A percentile compares a stretch with the other conserved stretches of the same genome.
Conservation (phyloP, 2,113 vertebrate species). For the Pavo muticus region DNA sequence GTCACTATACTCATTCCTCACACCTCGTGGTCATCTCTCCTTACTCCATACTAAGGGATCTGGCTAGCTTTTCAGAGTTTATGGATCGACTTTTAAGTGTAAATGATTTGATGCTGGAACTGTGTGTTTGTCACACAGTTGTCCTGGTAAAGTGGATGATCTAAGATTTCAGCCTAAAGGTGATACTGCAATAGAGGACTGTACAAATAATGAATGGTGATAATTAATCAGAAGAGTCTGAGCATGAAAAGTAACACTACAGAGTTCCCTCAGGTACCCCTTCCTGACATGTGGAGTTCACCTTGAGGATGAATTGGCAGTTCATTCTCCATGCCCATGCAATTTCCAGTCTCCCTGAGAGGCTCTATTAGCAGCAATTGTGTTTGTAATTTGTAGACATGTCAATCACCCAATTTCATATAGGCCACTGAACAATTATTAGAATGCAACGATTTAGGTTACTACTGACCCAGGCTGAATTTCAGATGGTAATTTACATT, state of each 20-base stretch:
- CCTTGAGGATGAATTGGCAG: conserved; percentile 63
- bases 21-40: not conserved
- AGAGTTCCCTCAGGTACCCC: conserved; percentile 20
- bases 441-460: conserved; percentile 51
- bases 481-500: conserved; percentile 63
- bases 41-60: not conserved
- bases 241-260: conserved; percentile 45
- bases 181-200: not conserved
- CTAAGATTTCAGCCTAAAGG: conserved; percentile 37
- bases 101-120: not conserved
- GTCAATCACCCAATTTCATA: conserved; percentile 69
- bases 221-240: conserved; percentile 61
- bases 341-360: conserved; percentile 52
- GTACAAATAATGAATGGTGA: conserved; percentile 53
- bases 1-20: not conserved
- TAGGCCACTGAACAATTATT: conserved; percentile 65
- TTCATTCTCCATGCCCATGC: conserved; percentile 35
- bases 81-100: not conserved
- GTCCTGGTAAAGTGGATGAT: conserved; percentile 13
- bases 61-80: not conserved
- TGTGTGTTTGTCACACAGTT: not conserved
- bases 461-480: conserved; percentile 64
- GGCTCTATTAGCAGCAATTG: conserved; percentile 50
- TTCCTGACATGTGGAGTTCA: conserved; percentile 43
- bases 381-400: conserved; percentile 61